Percentiles rank a stretch among this genome's conserved stretches.
These are phyloP conservation scores for Diorhabda sublineata DNA, from an alignment of 1,140 invertebrate genomes.

Conservation along the genomic window DNA sequence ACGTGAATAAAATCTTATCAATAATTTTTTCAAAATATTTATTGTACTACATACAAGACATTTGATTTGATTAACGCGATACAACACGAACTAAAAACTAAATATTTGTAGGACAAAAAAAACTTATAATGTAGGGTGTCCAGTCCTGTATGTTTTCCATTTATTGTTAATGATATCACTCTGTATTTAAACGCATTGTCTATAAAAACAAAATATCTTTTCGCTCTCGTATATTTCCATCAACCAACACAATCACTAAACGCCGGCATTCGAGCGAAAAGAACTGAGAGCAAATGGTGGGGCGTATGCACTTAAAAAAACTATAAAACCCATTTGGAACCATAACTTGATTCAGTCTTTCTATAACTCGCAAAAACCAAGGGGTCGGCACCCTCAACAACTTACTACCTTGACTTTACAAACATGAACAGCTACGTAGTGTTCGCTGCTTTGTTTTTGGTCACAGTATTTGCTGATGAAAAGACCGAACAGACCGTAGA, in stretches of 20 bases:
- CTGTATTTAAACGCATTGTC: no score
- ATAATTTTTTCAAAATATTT: no score
- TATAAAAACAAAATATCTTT: neutral
- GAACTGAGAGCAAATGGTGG: neutral
- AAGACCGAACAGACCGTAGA: constrained; percentile 50
- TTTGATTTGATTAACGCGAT: no score
- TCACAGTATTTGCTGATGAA: constrained; percentile 56
- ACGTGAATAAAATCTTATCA: no score
- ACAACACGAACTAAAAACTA: no score
- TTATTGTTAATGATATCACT: no score
- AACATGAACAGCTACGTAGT: constrained; percentile 28
- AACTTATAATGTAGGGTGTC: no score
- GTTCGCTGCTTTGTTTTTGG: constrained; percentile 40
- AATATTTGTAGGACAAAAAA: no score
- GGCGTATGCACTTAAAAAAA: neutral
- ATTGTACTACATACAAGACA: no score
- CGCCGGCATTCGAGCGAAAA: neutral
- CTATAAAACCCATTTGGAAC: constrained; percentile 1
- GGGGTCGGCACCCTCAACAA: constrained; percentile 8
- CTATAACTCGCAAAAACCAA: constrained; percentile 4
- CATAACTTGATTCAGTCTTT: neutral
- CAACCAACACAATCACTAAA: neutral
- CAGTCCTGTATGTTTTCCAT: no score
- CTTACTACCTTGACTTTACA: neutral
- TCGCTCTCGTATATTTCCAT: neutral